Evolutionary conservation across 2,888 invertebrate genomes (phyloP).

Genomic region (Drosophila algonquin): DNA sequence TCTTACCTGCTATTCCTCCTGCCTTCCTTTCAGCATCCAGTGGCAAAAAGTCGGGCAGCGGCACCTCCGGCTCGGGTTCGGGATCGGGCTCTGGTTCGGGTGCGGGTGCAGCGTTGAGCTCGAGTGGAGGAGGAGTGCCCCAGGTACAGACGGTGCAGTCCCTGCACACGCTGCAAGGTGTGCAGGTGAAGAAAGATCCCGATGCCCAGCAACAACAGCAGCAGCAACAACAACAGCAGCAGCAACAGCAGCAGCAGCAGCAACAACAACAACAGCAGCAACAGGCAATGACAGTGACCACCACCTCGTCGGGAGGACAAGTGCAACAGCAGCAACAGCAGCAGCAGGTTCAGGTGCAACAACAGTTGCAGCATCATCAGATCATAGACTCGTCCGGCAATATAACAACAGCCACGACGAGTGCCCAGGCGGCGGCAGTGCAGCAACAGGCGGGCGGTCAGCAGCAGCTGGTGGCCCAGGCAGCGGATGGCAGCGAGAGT

Average conservation of each 20-base stretch:
- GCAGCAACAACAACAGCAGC: slow-evolving; percentile 60
- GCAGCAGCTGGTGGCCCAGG: slow-evolving; percentile 82
- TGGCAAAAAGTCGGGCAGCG: slow-evolving; percentile 67
- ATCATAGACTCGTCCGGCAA: slow-evolving; percentile 83
- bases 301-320: slow-evolving; percentile 63
- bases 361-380: slow-evolving; percentile 81
- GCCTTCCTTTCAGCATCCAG: slow-evolving; percentile 60
- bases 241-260: slow-evolving; percentile 64
- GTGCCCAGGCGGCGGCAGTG: slow-evolving; percentile 67
- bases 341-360: slow-evolving; percentile 60
- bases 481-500: slow-evolving; percentile 83
- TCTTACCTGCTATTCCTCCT: slow-evolving; percentile 1
- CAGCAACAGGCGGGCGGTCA: slow-evolving; percentile 69
- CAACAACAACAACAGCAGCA: slow-evolving; percentile 64
- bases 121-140: slow-evolving; percentile 72
- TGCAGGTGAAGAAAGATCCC: slow-evolving; percentile 84
- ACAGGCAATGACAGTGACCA: slow-evolving; percentile 64
- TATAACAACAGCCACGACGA: slow-evolving; percentile 81
- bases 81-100: slow-evolving; percentile 56
- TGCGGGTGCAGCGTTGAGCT: slow-evolving; percentile 48
- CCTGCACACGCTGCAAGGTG: slow-evolving; percentile 82
- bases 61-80: slow-evolving; percentile 58
- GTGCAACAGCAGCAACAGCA: slow-evolving; percentile 77
- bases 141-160: slow-evolving; percentile 84
- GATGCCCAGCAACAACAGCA: slow-evolving; percentile 81